Base-by-base conservation (phyloP, 2,797 vertebrate genomes). In the Dendrocincla fuliginosa region DNA sequence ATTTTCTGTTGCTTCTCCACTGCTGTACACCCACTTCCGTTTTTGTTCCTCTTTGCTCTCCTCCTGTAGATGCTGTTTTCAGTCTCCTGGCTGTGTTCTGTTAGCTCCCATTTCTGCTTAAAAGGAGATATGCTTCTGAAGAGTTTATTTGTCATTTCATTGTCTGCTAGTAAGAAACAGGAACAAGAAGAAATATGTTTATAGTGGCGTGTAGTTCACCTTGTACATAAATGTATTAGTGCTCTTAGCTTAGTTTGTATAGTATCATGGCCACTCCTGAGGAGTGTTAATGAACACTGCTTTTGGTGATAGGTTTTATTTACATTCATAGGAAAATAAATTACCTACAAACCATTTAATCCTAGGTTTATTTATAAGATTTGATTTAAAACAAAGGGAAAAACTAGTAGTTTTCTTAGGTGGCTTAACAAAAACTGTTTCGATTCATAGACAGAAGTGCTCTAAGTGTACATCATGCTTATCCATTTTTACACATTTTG, bases 1-100 rank as follows among this genome's bases (percentile, higher is more conserved):
- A 82, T 92, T 93, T 94, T 87, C 42, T 93, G 7, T 65, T 2
- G 32, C 60, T 94, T 67, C 10, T 63, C 64, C 73, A 56, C 49
- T 94, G 92, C 93, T 90, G 56, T 92, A 95, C 86, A 92, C 90
- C 86, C 75, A 84, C 92, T 87, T 95, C 84, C 56, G 92, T 87
- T 95, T 95, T 95, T 75, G 61, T 87, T 92, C 77, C 71, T 76
- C 46, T 80, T 90, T 93, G n/a, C 81, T 89, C 6, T 92, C 63
- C 37, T 82, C 24, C 63, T 10, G 5, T 67, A 71, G 57, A 74
- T 83, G 49, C n/a, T 53, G 52, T 91, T 91, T 93, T 89, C 82
- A 87, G 0, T 91, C 53, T 94, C 28, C 32, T 92, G 16, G 16
- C 25, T 83, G 3, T 71, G 84, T 87, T 94, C 44, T 69, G 17